Conservation (phyloP, 1,140 invertebrate genomes). For the Papilio polytes region DNA sequence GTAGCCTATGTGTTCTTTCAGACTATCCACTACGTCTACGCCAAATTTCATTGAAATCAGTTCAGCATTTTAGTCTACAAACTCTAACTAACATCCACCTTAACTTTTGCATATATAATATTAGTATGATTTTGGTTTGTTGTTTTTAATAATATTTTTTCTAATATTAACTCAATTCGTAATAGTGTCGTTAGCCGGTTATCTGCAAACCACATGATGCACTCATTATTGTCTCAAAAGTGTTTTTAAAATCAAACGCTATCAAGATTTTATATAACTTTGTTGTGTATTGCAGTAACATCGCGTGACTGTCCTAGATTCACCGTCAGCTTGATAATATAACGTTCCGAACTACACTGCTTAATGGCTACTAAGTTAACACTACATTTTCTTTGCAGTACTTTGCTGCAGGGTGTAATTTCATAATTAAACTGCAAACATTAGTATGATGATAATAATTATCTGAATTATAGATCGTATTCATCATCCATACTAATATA, state of each 20-base stretch:
- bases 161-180: too few relatives aligned
- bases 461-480: too few relatives aligned
- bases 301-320: conserved; percentile 26
- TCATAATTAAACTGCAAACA: background rate
- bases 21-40: too few relatives aligned
- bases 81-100: too few relatives aligned
- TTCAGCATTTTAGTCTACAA: too few relatives aligned
- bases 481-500: too few relatives aligned
- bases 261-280: background rate
- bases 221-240: background rate
- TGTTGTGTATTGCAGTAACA: conserved; percentile 17
- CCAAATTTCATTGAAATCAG: too few relatives aligned
- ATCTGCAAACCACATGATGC: background rate
- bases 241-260: background rate
- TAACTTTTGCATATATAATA: too few relatives aligned
- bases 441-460: background rate
- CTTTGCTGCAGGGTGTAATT: background rate
- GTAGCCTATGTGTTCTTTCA: too few relatives aligned
- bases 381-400: conserved; percentile 11
- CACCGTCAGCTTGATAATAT: background rate
- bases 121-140: too few relatives aligned
- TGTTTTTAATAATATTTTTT: too few relatives aligned
- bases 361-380: conserved; percentile 5
- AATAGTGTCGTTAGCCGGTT: too few relatives aligned
- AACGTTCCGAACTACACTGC: background rate